Base-by-base conservation (phyloP, 2,113 vertebrate species). In the Cephalopterus ornatus region DNA sequence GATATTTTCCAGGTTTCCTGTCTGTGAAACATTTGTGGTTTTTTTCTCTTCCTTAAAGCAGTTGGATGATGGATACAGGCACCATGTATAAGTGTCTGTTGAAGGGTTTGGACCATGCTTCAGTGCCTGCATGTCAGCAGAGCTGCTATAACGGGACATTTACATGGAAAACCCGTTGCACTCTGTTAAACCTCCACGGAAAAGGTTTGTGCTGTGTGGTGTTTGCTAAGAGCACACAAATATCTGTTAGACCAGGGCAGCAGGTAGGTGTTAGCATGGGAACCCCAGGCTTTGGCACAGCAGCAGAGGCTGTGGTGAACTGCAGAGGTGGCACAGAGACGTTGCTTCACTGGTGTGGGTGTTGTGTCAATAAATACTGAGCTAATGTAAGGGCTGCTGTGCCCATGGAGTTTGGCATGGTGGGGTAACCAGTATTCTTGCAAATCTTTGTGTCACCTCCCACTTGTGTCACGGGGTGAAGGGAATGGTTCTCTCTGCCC, bases 1-100 rank as follows among this genome's bases (percentile, higher is more conserved):
- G 89, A 58, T 88, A 26, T 82, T 96, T 94, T 85, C 92, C 91
- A 89, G 71, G 78, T 95, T 93, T 96, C 66, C 84, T 85, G 62
- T 46, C 81, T 58, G 50, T 61, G 85, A 75, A 87, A 91, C 8
- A 7, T 73, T 93, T 89, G 81, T 94, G 93, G 26, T 15, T 92
- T 95, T 37, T 62, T 68, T 72, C 41, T 78, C 37, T 91, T 79
- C 71, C 81, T 92, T 92, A 73, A 89, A 93, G 70, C 74, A 61
- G n/a, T 28, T 0, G 0, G 28, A n/a, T 72, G 76, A 89, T 94
- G 86, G 80, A 87, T 59, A 42, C 0, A 0, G 77, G 72, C 65
- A 74, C 61, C 2, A 0, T 21, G 50, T 74, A 9, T 49, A 67
- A 88, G 89, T 88, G 86, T 70, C 37, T 73, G 55, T 59, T 66